Evolutionary conservation across 2,797 vertebrate species (phyloP).

Genomic region (Neostethus bicornis): DNA sequence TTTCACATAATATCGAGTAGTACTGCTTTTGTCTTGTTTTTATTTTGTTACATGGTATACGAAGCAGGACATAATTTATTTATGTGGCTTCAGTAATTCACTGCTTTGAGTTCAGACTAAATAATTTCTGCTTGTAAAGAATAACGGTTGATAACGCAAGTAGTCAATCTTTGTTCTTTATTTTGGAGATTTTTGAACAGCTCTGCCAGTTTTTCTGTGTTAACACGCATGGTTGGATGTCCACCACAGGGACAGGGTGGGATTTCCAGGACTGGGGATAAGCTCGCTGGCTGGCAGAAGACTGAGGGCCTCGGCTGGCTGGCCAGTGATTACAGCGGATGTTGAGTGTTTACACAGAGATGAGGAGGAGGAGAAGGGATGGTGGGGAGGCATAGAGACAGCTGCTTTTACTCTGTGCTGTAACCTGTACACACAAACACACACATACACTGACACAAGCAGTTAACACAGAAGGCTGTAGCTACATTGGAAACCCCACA

Average conservation of each 20-base stretch:
- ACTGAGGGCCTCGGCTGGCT: conserved; percentile 65
- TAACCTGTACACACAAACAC: conserved; percentile 64
- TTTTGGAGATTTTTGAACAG: conserved; percentile 14
- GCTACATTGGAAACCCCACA: conserved; percentile 71
- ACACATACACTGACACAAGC: conserved; percentile 41
- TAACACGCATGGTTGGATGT: conserved; percentile 34
- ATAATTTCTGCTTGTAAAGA: conserved; percentile 50
- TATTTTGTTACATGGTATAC: conserved; percentile 12
- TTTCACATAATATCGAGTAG: too few relatives aligned
- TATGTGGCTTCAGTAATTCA: conserved; percentile 21
- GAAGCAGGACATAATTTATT: conserved; percentile 37
- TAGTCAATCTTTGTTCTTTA: conserved; percentile 6
- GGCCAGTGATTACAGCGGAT: conserved; percentile 78
- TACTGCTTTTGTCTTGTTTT: conserved; percentile 9
- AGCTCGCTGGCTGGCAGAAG: conserved; percentile 66
- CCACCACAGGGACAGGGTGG: conserved; percentile 40
- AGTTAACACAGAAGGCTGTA: conserved; percentile 61
- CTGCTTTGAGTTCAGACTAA: conserved; percentile 48
- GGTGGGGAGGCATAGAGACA: conserved; percentile 55
- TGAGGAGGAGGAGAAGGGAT: conserved; percentile 24
- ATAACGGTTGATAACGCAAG: conserved; percentile 31
- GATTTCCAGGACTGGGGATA: conserved; percentile 49
- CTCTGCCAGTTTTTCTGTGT: conserved; percentile 26
- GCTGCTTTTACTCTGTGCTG: conserved; percentile 79
- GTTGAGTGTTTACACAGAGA: conserved; percentile 76